phyloP scores from a whole-genome alignment of 2,797 vertebrate genomes.

The Jordanella pulchra region DNA sequence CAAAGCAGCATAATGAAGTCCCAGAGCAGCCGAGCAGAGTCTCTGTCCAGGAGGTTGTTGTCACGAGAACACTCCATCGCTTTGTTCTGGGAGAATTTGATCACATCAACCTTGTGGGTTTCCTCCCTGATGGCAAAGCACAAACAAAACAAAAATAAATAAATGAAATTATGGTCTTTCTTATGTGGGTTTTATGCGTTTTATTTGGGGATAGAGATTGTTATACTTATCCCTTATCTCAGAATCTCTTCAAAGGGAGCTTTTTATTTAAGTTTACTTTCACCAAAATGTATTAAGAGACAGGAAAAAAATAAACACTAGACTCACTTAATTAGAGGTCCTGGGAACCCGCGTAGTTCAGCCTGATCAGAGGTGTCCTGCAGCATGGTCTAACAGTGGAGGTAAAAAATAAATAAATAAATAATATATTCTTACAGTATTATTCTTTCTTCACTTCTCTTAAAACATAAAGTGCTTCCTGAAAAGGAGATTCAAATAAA shows the following conservation, averaged over 20 bases:
- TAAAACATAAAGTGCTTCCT: background rate
- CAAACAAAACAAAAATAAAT: no score
- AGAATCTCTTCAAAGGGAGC: no score
- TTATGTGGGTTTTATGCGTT: no score
- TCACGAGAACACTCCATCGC: constrained; percentile 87
- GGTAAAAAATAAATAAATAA: constrained; percentile 27
- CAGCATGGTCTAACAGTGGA: constrained; percentile 82
- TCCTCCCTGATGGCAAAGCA: constrained; percentile 82
- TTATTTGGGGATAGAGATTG: no score
- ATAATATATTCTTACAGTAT: background rate
- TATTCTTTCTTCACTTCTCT: background rate
- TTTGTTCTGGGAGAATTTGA: constrained; percentile 97
- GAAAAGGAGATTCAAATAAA: background rate
- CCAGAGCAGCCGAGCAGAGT: constrained; percentile 94
- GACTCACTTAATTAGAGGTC: constrained; percentile 92
- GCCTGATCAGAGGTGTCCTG: constrained; percentile 89
- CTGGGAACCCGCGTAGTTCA: constrained; percentile 90
- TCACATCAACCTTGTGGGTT: constrained; percentile 99
- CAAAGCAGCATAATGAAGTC: constrained; percentile 93
- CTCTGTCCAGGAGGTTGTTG: constrained; percentile 88
- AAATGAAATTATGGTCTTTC: no score
- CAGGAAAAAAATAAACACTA: background rate
- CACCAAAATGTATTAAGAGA: background rate
- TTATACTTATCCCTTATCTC: no score
- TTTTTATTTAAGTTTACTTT: background rate